These are phyloP conservation scores for Caenorhabditis imperialis DNA, from an alignment of 2,888 invertebrate species.

Conservation along the genomic window DNA sequence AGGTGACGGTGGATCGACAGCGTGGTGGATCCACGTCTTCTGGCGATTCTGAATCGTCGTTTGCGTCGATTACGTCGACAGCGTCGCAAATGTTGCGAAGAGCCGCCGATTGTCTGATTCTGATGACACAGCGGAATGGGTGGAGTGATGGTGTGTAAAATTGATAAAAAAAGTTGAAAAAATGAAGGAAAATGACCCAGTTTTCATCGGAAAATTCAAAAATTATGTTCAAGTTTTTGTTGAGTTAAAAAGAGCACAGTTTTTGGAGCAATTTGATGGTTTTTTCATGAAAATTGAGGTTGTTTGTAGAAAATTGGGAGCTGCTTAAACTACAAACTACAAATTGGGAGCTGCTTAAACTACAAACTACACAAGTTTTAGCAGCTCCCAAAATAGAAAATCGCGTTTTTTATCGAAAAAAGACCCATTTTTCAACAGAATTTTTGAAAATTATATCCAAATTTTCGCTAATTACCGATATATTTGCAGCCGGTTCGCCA, in stretches of 20 bases:
- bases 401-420: too few species aligned
- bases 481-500: constrained; percentile 70
- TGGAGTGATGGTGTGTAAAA: constrained; percentile 54
- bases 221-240: constrained; percentile 93
- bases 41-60: constrained; percentile 4
- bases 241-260: constrained; percentile 89
- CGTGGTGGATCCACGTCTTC: constrained; percentile 22
- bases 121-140: constrained; percentile 53
- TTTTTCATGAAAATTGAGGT: too few species aligned
- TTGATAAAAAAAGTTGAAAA: background rate
- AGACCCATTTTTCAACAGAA: too few species aligned
- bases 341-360: too few species aligned
- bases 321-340: too few species aligned
- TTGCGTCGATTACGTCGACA: constrained; percentile 40
- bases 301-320: too few species aligned
- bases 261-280: constrained; percentile 65
- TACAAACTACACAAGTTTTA: too few species aligned
- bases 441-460: too few species aligned
- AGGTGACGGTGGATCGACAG: constrained; percentile 29
- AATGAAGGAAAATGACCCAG: background rate
- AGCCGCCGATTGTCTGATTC: constrained; percentile 45
- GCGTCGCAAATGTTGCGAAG: constrained; percentile 34
- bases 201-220: constrained; percentile 12
- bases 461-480: too few species aligned
- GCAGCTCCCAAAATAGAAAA: too few species aligned